Conservation (phyloP, 2,113 vertebrate species). For the Oplegnathus fasciatus region DNA sequence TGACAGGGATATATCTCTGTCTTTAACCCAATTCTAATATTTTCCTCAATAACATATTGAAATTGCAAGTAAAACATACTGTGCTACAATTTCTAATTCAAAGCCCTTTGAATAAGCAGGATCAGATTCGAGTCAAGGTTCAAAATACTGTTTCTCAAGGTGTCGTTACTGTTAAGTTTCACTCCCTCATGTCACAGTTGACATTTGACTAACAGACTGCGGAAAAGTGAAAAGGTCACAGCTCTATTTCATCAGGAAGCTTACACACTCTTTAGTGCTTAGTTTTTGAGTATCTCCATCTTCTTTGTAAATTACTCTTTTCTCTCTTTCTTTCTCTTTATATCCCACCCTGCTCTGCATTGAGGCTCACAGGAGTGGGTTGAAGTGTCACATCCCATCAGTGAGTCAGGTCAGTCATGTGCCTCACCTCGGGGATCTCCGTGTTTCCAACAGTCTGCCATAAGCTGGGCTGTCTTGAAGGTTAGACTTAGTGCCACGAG, state of each 20-base stretch:
- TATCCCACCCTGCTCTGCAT: background rate
- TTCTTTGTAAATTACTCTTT: background rate
- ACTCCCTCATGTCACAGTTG: conserved; percentile 15
- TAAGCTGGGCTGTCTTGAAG: conserved; percentile 1
- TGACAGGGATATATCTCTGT: background rate
- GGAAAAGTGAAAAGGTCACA: conserved; percentile 30
- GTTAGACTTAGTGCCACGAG: background rate
- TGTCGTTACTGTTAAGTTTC: conserved; percentile 14
- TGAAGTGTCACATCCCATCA: conserved; percentile 33
- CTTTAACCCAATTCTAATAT: background rate
- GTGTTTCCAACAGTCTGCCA: conserved; percentile 1
- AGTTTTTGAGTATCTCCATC: background rate
- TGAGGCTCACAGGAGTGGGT: background rate
- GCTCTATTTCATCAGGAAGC: conserved; percentile 8
- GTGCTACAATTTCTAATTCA: background rate
- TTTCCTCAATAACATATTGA: background rate
- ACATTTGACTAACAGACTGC: conserved; percentile 32
- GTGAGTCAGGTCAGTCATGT: conserved; percentile 20
- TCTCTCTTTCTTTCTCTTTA: background rate
- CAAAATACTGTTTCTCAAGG: background rate
- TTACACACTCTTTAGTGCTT: background rate
- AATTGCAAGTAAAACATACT: background rate
- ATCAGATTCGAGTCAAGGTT: background rate
- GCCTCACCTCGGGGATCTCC: background rate
- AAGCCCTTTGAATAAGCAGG: background rate